Evolutionary conservation across 1,140 invertebrate genomes (phyloP), one percentile per base, ranked within the genome.

Genomic region (Matsumurasca onukii): DNA sequence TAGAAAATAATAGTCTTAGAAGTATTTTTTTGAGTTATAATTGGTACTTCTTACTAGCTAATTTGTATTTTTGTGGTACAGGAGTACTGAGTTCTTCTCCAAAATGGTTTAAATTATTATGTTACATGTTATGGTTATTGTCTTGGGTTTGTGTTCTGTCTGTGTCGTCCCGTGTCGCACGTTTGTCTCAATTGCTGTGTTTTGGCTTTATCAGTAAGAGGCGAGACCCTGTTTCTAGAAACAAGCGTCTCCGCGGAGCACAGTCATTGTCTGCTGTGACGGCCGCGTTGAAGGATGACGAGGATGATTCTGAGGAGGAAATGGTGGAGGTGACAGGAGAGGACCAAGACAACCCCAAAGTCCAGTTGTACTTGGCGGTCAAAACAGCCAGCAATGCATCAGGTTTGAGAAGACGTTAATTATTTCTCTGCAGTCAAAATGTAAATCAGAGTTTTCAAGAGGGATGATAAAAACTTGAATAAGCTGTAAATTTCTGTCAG

Each of bases 351-450:
- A 90, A 89, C 75, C 90, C 89, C 12, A 86, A 88, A 66, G 94
- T 92, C 92, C 86, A 90, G 71, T 78, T 97, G 1, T 91, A 91
- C 74, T 88, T 92, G 75, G 84, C 87, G 66, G 86, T 95, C 20
- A 87, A 88, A 76, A 90, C 86, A 73, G 85, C 86, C 71, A 85
- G 85, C n/a, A 87, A 85, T 71, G 80, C 84, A 65, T 84, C 83
- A 78, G 90, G 89, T 85, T n/a, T n/a, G n/a, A n/a, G n/a, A n/a
- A n/a, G n/a, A n/a, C n/a, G 81, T n/a, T n/a, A n/a, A n/a, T n/a
- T n/a, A n/a, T n/a, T n/a, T n/a, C n/a, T n/a, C n/a, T n/a, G n/a
- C n/a, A n/a, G n/a, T n/a, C n/a, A n/a, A n/a, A n/a, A n/a, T n/a
- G n/a, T n/a, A n/a, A n/a, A n/a, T n/a, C n/a, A n/a, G n/a, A n/a